Evolutionary conservation across 92 coral and sea anemone species (phyloP).

Genomic region (Epizoanthus rinbou): DNA sequence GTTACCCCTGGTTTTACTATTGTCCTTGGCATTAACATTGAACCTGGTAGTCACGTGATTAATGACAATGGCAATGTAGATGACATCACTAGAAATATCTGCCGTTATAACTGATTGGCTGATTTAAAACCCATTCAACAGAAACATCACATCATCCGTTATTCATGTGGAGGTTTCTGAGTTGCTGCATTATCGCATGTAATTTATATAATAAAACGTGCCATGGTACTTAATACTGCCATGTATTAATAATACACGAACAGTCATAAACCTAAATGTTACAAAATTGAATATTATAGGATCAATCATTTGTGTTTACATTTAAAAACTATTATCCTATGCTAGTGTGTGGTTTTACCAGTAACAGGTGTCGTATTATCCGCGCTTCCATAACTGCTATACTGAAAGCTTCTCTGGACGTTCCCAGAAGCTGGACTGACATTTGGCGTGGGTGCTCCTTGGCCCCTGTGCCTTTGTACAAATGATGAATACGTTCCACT

Average conservation of each 20-base stretch:
- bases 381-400: not conserved
- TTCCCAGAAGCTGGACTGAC: not conserved
- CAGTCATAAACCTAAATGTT: too few species aligned
- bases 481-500: not conserved
- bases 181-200: too few species aligned
- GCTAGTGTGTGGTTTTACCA: not conserved
- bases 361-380: not conserved
- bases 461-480: not conserved
- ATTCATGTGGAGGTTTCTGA: too few species aligned
- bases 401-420: not conserved
- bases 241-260: too few species aligned
- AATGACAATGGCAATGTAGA: too few species aligned
- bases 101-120: too few species aligned
- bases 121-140: too few species aligned
- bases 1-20: not conserved
- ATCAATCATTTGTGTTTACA: not conserved
- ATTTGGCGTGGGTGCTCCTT: not conserved
- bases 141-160: too few species aligned
- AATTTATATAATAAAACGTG: too few species aligned
- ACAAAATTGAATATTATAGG: not conserved
- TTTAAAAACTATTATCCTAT: not conserved
- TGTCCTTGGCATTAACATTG: not conserved
- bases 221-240: too few species aligned
- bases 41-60: not conserved
- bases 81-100: too few species aligned